Percentiles rank a stretch among this genome's conserved stretches.
Conservation (phyloP, 2,888 invertebrate species). For the Platycheirus rosarum region DNA sequence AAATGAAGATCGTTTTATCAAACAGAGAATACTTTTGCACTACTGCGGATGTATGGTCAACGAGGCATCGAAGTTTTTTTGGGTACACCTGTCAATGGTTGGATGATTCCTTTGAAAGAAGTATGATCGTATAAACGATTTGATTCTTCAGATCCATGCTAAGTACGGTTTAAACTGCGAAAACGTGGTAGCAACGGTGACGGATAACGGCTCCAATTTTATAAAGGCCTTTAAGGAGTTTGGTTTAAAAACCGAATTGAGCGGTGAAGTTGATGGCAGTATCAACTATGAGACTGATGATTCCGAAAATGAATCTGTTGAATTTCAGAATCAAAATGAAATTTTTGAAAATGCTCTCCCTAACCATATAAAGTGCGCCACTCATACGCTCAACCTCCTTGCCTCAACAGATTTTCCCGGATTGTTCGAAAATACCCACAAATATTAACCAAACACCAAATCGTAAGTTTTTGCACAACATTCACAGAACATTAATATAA, state of each 20-base stretch:
- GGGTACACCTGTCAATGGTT: neutral
- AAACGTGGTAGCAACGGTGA: neutral
- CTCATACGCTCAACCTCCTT: neutral
- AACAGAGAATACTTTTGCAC: neutral
- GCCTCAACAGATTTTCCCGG: neutral
- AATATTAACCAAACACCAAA: too few species aligned
- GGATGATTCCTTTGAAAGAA: neutral
- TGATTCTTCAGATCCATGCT: neutral
- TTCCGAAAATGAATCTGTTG: neutral
- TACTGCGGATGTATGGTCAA: neutral
- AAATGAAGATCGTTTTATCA: neutral
- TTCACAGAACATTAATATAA: too few species aligned
- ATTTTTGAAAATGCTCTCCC: constrained; percentile 1
- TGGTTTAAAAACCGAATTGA: neutral
- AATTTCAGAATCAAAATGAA: neutral
- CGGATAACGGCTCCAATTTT: neutral
- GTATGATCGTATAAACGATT: neutral
- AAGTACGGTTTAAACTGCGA: neutral
- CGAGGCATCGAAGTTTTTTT: neutral
- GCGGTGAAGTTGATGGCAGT: neutral
- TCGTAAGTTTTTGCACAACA: too few species aligned
- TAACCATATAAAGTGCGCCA: neutral
- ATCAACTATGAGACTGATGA: neutral
- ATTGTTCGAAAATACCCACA: neutral
- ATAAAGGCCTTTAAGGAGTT: constrained; percentile 1